Conservation (phyloP, 1,140 invertebrate species). For the Drosophila kepulauana region DNA sequence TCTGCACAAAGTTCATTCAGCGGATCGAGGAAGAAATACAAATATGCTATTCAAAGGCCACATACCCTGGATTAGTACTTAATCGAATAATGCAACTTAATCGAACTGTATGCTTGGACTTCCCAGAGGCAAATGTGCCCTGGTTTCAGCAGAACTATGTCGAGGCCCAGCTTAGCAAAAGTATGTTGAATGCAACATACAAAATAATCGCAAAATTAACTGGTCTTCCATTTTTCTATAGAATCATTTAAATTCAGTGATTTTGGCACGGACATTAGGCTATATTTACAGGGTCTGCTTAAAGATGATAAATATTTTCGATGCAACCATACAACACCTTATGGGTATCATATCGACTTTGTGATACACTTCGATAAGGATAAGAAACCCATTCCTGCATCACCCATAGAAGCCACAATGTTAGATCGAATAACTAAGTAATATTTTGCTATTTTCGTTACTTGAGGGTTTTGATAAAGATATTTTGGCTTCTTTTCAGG, state of each 20-base stretch:
- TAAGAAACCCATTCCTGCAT: conserved; percentile 55
- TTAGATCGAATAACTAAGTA: conserved; percentile 82
- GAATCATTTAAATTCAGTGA: conserved; percentile 36
- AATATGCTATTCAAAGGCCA: conserved; percentile 86
- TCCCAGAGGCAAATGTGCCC: conserved; percentile 87
- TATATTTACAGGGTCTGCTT: conserved; percentile 56
- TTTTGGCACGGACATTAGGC: conserved; percentile 63
- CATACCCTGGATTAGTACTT: conserved; percentile 86
- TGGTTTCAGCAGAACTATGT: conserved; percentile 89
- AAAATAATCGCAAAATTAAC: neutral
- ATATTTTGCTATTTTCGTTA: too few species aligned
- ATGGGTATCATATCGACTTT: conserved; percentile 84
- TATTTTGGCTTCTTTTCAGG: conserved; percentile 49
- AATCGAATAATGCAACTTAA: conserved; percentile 87
- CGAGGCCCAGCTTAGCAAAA: conserved; percentile 84
- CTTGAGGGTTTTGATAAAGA: neutral
- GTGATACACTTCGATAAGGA: conserved; percentile 81
- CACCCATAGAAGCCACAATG: conserved; percentile 67
- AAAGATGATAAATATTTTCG: conserved; percentile 69
- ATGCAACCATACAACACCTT: conserved; percentile 82
- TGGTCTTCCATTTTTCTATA: conserved; percentile 35
- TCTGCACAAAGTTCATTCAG: conserved; percentile 86
- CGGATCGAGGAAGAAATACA: conserved; percentile 86
- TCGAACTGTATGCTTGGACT: conserved; percentile 88
- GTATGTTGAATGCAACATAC: conserved; percentile 19